A percentile compares a stretch with the other conserved stretches of the same genome.
These are phyloP conservation scores for Lycaon pictus DNA, from an alignment of 2,113 vertebrate species.

Conservation along the genomic window DNA sequence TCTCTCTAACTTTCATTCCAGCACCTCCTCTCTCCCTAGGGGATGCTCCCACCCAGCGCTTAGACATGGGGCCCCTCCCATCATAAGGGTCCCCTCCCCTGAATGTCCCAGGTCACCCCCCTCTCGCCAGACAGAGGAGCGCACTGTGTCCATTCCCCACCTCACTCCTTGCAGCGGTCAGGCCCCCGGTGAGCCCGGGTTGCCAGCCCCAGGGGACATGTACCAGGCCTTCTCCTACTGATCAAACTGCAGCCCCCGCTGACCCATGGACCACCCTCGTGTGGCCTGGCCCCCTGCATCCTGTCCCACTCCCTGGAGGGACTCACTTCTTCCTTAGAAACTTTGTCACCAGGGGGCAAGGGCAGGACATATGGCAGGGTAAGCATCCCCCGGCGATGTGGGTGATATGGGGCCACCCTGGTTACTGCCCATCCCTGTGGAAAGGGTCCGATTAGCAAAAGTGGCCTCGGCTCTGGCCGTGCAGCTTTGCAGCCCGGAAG, in stretches of 20 bases:
- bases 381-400: rapidly evolving
- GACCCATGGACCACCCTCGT: rapidly evolving
- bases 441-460: rapidly evolving
- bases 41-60: rapidly evolving
- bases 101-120: background rate
- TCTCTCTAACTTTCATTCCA: background rate
- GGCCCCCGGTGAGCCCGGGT: background rate
- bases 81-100: background rate
- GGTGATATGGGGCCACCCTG: background rate
- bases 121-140: background rate
- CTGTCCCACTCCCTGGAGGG: background rate
- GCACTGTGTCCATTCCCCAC: rapidly evolving
- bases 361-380: background rate
- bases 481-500: background rate
- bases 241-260: background rate
- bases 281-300: background rate
- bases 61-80: background rate
- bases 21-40: rapidly evolving
- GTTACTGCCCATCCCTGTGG: background rate
- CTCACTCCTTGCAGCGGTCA: background rate
- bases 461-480: rapidly evolving
- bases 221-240: background rate
- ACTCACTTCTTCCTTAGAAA: background rate
- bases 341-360: background rate
- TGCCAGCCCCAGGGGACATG: background rate